Evolutionary conservation across 1,140 invertebrate species (phyloP).

Genomic region (Sitobion miscanthi): DNA sequence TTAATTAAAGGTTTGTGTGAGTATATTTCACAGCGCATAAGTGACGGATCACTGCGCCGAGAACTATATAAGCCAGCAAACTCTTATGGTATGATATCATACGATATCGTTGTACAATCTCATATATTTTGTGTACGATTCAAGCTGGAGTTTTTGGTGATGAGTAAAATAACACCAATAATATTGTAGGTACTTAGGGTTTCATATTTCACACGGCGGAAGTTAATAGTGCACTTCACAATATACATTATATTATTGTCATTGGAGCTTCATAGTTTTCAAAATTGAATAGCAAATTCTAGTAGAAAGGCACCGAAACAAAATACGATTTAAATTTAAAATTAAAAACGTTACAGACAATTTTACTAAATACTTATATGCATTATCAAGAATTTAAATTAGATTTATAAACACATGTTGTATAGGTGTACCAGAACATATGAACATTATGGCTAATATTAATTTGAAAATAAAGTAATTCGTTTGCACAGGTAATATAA

Average conservation of each 20-base stretch:
- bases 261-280: neutral
- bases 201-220: neutral
- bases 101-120: neutral
- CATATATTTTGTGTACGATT: neutral
- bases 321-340: neutral
- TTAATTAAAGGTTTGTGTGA: neutral
- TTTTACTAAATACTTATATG: neutral
- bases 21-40: neutral
- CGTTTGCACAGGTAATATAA: neutral
- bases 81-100: neutral
- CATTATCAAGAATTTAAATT: neutral
- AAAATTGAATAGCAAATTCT: neutral
- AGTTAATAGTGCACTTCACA: neutral
- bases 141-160: neutral
- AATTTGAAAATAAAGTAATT: neutral
- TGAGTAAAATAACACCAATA: slow-evolving; percentile 21
- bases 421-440: neutral
- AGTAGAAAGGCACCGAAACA: neutral
- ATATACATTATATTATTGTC: slow-evolving; percentile 10
- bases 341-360: neutral
- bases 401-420: neutral
- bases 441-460: neutral
- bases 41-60: neutral
- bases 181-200: slow-evolving; percentile 27
- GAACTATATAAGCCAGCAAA: neutral